Conservation (phyloP, 1,140 invertebrate genomes). For the Brachionus koreanus region DNA sequence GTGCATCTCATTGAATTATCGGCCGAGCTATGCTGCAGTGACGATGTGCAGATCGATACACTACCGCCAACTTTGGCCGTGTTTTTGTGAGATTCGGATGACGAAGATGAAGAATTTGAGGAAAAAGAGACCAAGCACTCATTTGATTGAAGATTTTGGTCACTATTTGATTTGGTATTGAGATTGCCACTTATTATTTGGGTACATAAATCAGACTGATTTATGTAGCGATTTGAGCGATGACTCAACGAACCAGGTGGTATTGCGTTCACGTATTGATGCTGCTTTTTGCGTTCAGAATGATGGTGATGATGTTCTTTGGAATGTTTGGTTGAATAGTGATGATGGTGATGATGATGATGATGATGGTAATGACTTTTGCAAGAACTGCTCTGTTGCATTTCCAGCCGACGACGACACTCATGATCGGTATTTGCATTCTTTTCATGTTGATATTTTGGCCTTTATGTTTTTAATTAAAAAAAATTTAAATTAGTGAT, state of each 20-base stretch:
- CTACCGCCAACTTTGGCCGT: not conserved
- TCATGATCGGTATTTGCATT: not conserved
- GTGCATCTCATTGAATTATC: constrained; percentile 36
- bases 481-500: not conserved
- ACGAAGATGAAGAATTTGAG: not conserved
- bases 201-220: constrained; percentile 22
- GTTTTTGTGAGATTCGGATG: not conserved
- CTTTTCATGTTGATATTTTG: constrained; percentile 9
- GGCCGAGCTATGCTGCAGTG: not conserved
- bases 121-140: constrained; percentile 16
- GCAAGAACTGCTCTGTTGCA: not conserved
- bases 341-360: constrained; percentile 32
- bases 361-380: constrained; percentile 27
- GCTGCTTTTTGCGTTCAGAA: constrained; percentile 14
- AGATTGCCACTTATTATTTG: constrained; percentile 42
- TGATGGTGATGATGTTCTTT: constrained; percentile 39
- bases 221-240: constrained; percentile 20
- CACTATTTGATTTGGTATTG: not conserved
- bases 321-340: not conserved
- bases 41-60: constrained; percentile 6
- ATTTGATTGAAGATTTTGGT: not conserved
- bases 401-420: not conserved
- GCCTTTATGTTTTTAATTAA: not conserved
- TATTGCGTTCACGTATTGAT: constrained; percentile 39
- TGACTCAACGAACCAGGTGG: not conserved